Conservation (phyloP, 2,797 vertebrate genomes). For the Hippocampus kuda region DNA sequence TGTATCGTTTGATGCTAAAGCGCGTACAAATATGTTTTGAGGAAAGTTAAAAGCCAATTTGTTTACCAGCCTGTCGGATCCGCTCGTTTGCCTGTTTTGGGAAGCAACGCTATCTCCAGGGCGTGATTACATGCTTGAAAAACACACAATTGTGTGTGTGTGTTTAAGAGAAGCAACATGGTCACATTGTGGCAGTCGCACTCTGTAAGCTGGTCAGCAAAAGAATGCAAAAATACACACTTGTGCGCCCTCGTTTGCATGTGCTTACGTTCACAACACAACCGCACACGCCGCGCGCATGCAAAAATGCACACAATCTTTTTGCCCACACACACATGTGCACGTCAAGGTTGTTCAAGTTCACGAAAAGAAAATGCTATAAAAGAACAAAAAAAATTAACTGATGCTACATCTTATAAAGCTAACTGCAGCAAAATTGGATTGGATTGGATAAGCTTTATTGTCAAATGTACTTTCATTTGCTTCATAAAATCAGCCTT, state of each 20-base stretch:
- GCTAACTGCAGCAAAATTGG: no score
- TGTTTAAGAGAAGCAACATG: background rate
- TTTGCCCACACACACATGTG: conserved; percentile 4
- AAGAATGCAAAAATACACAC: conserved; percentile 22
- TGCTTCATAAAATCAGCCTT: no score
- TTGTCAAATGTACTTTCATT: no score
- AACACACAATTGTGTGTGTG: background rate
- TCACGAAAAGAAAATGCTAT: no score
- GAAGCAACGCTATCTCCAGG: background rate
- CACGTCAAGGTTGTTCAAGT: no score
- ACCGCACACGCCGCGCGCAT: conserved; percentile 7
- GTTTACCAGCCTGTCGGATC: background rate
- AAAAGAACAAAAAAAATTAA: no score
- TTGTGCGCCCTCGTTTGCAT: conserved; percentile 8
- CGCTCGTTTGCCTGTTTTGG: background rate
- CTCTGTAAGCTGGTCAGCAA: conserved; percentile 16
- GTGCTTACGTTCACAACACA: conserved; percentile 15
- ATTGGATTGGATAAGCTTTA: no score
- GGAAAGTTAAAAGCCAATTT: background rate
- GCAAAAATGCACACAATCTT: conserved; percentile 4
- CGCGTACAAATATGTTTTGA: background rate
- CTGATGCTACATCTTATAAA: no score
- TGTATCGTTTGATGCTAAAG: no score
- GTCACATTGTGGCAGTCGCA: conserved; percentile 48
- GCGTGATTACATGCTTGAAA: conserved; percentile 5